Base-by-base conservation (phyloP, 2,797 vertebrate genomes). In the Discoglossus pictus region DNA sequence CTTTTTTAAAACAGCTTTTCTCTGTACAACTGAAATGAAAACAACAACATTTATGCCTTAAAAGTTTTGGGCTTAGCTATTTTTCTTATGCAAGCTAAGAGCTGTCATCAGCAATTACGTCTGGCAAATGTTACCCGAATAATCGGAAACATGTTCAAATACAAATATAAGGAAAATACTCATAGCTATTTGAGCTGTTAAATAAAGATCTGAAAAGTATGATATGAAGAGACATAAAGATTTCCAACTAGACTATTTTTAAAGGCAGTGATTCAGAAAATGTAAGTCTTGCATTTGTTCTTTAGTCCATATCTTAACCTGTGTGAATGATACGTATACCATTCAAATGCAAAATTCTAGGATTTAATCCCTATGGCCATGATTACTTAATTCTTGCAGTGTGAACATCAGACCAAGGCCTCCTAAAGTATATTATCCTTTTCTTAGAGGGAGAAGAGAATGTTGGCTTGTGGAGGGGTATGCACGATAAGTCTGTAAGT, bases 51-150 rank as follows among this genome's bases (percentile, higher is more conserved):
- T 55, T 67, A 1, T 67, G 24, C 5, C 1, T 8, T 78, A 50
- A 61, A 61, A 42, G 7, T 62, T 60, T 46, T 24, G 5, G 70
- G 42, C 21, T 46, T 63, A 11, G 24, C 70, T 40, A 35, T 53
- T 74, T 75, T 48, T 50, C 56, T 43, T 64, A 65, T 36, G 53
- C 61, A 59, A 72, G n/a, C 9, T 63, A 42, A 74, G 43, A 46
- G 11, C 27, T 77, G 27, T 68, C 58, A 73, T 66, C 54, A 75
- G 34, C 65, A 65, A 75, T 76, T 80, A 78, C 63, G 72, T 64
- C 43, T 63, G 64, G 50, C 39, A 76, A 79, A 72, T 77, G 21
- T 73, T 63, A 69, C 31, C 40, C 20, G 39, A 76, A 74, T 61
- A 62, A 65, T 74, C 61, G 34, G 44, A 2, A 72, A 16, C 61